Evolutionary conservation across 2,797 vertebrate genomes (phyloP), one percentile per base, ranked within the genome.

Genomic region (Gambelia wislizenii): DNA sequence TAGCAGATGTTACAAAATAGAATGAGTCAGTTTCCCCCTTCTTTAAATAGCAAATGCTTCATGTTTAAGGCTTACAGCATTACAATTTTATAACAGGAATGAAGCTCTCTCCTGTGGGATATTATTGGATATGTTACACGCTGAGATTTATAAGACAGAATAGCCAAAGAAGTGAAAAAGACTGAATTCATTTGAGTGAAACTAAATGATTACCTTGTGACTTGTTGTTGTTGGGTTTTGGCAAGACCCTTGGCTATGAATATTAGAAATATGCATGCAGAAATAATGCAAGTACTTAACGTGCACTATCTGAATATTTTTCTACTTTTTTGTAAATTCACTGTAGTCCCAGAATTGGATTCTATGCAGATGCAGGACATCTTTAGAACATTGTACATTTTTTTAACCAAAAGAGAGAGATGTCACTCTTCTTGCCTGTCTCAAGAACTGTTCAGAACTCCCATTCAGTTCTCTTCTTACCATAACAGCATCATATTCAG

Each of bases 1-100:
- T 87, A 92, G 91, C 93, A 95, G 91, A 94, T 93, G 89, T 92
- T 94, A 85, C 89, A 84, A 89, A 93, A 84, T 85, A 86, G 90
- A 90, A 84, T 89, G 79, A 83, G 75, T 93, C 87, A 87, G 64
- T 22, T 56, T 87, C 18, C 61, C 2, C 0, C 0, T 91, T 87
- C 86, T 92, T 91, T 36, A 83, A 92, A 82, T 78, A 92, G 61
- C 70, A 91, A 90, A 87, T 92, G 49, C 85, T 90, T 22, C 77
- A 79, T 90, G 39, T 42, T 89, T 76, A 85, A 94, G 87, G 89
- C 0, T 1, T 27, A 90, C 64, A 86, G 84, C 59, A 47, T 91
- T 70, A 89, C 89, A 87, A 49, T 89, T 92, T 81, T 88, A 6
- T 83, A 67, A 42, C 85, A 92, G 92, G 86, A 93, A 91, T 95